Evolutionary conservation across 2,113 vertebrate species (phyloP).

Genomic region (Crocuta crocuta): DNA sequence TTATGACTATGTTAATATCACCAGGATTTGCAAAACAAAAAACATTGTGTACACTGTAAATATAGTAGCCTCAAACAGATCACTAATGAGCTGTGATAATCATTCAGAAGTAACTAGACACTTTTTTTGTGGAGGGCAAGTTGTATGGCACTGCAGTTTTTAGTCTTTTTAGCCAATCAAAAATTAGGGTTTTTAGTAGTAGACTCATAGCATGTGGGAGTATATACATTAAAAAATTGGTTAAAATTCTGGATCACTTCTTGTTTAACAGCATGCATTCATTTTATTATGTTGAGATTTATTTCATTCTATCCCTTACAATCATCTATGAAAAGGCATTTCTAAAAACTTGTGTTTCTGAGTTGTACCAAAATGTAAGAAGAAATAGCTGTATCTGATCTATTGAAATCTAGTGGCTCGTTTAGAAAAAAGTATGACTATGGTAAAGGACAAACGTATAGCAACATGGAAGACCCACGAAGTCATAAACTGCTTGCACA

Average conservation of each 20-base stretch:
- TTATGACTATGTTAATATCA: background rate
- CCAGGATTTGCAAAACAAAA: conserved; percentile 1
- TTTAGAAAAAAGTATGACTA: background rate
- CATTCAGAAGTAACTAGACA: background rate
- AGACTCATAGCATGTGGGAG: background rate
- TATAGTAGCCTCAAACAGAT: background rate
- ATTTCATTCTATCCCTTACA: background rate
- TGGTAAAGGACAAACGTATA: background rate
- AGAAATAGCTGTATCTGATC: background rate
- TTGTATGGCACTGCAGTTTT: background rate
- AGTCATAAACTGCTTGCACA: background rate
- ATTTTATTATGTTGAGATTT: background rate
- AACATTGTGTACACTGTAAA: background rate
- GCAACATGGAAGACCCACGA: background rate
- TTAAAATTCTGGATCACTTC: background rate
- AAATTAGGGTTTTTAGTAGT: conserved; percentile 41
- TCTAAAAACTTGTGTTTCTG: conserved; percentile 35
- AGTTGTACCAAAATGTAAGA: background rate
- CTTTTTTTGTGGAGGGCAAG: background rate
- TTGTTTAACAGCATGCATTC: conserved; percentile 54
- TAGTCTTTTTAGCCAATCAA: conserved; percentile 26
- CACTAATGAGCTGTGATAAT: background rate
- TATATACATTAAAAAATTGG: background rate
- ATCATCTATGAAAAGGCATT: conserved; percentile 13
- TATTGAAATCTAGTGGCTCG: conserved; percentile 4